These are phyloP conservation scores for Thysanoteuthis rhombus DNA, from an alignment of 2,888 invertebrate genomes.

Conservation along the genomic window DNA sequence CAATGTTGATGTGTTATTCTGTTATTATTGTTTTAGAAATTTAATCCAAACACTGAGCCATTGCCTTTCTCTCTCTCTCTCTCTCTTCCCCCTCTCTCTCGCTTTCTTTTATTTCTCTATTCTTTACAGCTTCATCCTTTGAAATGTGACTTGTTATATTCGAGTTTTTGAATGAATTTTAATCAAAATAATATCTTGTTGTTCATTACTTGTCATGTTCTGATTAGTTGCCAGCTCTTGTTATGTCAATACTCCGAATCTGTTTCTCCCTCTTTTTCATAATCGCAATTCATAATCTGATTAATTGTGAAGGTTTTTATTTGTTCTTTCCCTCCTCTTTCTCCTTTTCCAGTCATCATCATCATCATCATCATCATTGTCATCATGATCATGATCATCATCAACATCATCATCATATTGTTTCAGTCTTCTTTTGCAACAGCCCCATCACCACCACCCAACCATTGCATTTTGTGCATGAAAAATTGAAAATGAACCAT, in stretches of 20 bases:
- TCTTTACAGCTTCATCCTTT: background rate
- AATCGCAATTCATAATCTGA: background rate
- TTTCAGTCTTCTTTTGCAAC: background rate
- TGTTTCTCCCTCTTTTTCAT: conserved; percentile 12
- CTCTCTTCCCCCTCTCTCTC: background rate
- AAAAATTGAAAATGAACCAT: conserved; percentile 12
- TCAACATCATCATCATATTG: background rate
- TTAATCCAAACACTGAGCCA: background rate
- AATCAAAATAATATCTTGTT: conserved; percentile 12
- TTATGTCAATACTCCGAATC: background rate
- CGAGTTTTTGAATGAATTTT: background rate
- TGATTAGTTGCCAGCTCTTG: background rate
- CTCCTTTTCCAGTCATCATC: background rate
- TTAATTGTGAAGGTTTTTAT: conserved; percentile 12
- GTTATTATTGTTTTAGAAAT: background rate
- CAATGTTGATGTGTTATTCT: background rate
- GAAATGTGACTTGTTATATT: background rate
- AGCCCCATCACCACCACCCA: background rate
- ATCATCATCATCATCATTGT: background rate
- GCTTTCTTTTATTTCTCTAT: background rate
- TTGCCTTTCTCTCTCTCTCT: background rate
- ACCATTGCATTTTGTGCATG: background rate
- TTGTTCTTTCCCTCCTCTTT: background rate
- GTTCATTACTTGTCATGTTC: conserved; percentile 12
- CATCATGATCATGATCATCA: background rate